Percentiles rank a stretch among this genome's conserved stretches.
These are phyloP conservation scores for Lissocephala sabroskyi DNA, from an alignment of 2,888 invertebrate species.

Conservation along the genomic window DNA sequence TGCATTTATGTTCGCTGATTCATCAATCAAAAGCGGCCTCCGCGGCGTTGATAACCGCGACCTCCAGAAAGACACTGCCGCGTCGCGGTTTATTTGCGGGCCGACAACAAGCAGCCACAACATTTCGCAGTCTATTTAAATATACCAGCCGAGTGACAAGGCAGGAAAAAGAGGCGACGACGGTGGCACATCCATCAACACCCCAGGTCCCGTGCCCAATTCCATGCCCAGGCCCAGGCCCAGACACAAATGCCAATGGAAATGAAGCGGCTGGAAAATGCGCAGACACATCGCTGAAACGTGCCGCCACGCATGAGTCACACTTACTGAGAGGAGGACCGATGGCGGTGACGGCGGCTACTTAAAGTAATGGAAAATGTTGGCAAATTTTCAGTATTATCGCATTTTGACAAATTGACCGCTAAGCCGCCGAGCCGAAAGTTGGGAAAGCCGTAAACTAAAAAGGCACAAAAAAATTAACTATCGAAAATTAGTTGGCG, in stretches of 20 bases:
- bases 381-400: no score
- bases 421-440: not conserved
- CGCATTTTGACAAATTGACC: constrained; percentile 6
- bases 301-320: constrained; percentile 44
- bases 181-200: constrained; percentile 52
- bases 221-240: constrained; percentile 16
- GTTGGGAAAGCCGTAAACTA: constrained; percentile 5
- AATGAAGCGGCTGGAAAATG: constrained; percentile 9
- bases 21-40: constrained; percentile 2
- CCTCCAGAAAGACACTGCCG: no score
- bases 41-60: no score
- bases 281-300: constrained; percentile 10
- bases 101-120: constrained; percentile 22
- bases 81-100: no score
- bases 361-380: no score
- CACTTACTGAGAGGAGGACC: constrained; percentile 24
- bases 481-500: no score
- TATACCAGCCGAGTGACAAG: not conserved
- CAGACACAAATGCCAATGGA: constrained; percentile 19
- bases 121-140: constrained; percentile 41
- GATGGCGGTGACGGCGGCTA: not conserved
- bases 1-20: not conserved
- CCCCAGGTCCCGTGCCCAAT: constrained; percentile 9
- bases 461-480: not conserved
- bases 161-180: not conserved